Evolutionary conservation across 2,888 invertebrate species (phyloP).

Genomic region (Lordiphosa andalusiaca): DNA sequence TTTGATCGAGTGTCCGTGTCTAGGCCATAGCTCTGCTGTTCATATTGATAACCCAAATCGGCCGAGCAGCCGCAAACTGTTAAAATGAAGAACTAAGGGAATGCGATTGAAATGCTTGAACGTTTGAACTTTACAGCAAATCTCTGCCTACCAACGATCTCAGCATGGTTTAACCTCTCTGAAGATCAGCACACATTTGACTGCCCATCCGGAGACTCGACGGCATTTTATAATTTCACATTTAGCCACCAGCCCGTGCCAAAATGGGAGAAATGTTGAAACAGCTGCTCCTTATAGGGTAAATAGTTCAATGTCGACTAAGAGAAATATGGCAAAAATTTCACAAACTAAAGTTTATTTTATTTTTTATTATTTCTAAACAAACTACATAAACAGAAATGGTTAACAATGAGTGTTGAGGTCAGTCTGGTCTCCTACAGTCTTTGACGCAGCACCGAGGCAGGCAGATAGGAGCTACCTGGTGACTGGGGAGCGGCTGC

Average conservation of each 20-base stretch:
- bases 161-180: constrained; percentile 48
- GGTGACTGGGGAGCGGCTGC: constrained; percentile 32
- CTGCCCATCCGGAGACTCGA: neutral
- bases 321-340: constrained; percentile 31
- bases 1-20: constrained; percentile 7
- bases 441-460: constrained; percentile 62
- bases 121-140: neutral
- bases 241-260: neutral
- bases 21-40: constrained; percentile 23
- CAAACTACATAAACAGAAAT: constrained; percentile 41
- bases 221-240: constrained; percentile 56
- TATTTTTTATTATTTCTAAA: constrained; percentile 27
- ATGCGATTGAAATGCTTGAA: neutral
- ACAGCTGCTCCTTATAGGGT: constrained; percentile 38
- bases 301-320: constrained; percentile 53
- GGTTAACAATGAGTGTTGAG: constrained; percentile 36
- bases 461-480: constrained; percentile 61
- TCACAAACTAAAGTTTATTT: constrained; percentile 13
- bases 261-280: constrained; percentile 31
- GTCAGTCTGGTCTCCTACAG: constrained; percentile 46
- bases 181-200: constrained; percentile 39
- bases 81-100: constrained; percentile 41
- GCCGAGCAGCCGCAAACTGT: constrained; percentile 43
- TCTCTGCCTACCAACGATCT: constrained; percentile 43
- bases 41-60: constrained; percentile 55